These are phyloP conservation scores for Darwinula stevensoni DNA, from an alignment of 2,888 invertebrate species.

Conservation along the genomic window DNA sequence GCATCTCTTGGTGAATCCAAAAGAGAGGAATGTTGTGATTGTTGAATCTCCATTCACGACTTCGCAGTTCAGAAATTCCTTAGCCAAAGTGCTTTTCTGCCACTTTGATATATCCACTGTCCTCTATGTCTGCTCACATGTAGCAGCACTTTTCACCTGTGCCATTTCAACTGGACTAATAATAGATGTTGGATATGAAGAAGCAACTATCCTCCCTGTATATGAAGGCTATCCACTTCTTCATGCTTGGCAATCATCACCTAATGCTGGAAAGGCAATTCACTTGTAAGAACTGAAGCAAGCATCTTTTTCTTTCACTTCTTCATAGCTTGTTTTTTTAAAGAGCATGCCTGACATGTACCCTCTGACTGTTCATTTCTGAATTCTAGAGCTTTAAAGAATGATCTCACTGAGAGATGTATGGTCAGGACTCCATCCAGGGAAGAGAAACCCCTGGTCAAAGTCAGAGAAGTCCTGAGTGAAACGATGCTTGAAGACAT, in stretches of 20 bases:
- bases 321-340: no score
- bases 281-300: no score
- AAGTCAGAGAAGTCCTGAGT: no score
- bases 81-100: constrained; percentile 66
- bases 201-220: constrained; percentile 48
- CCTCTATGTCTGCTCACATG: constrained; percentile 52
- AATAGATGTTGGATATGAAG: constrained; percentile 56
- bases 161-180: constrained; percentile 54
- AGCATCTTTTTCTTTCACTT: no score
- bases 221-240: constrained; percentile 62
- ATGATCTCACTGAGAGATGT: no score
- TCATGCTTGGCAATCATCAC: no score
- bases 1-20: constrained; percentile 63
- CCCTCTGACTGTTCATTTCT: no score
- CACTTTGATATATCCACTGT: constrained; percentile 71
- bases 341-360: no score
- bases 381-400: no score
- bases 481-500: constrained; percentile 60
- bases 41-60: constrained; percentile 65
- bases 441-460: no score
- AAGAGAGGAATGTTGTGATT: constrained; percentile 66
- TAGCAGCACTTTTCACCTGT: constrained; percentile 50
- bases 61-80: constrained; percentile 47
- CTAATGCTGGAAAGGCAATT: no score
- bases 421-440: no score